Percentiles rank a stretch among this genome's conserved stretches.
Conservation (phyloP, 2,888 invertebrate species). For the Athalia cordata region DNA sequence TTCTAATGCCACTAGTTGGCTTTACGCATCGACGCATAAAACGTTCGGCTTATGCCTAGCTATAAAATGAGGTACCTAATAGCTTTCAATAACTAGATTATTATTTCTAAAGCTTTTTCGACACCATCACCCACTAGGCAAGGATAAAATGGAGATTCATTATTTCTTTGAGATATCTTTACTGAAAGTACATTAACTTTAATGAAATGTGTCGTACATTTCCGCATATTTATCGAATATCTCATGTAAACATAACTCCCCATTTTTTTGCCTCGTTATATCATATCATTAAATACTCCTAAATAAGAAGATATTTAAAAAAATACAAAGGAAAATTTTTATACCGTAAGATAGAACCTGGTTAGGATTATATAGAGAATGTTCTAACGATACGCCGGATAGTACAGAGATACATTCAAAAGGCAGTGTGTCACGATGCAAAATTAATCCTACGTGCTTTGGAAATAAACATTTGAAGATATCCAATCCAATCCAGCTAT, state of each 20-base stretch:
- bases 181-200: not conserved
- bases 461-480: not conserved
- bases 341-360: not conserved
- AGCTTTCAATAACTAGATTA: conserved; percentile 42
- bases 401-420: not conserved
- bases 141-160: conserved; percentile 43
- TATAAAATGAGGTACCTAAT: conserved; percentile 46
- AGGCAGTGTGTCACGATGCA: conserved; percentile 21
- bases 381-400: conserved; percentile 13
- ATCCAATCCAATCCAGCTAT: not conserved
- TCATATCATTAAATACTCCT: not conserved
- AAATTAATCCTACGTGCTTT: conserved; percentile 14
- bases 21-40: conserved; percentile 35
- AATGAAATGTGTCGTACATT: not conserved
- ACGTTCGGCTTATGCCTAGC: conserved; percentile 33
- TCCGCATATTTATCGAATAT: not conserved
- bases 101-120: conserved; percentile 47
- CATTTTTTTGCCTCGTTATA: conserved; percentile 34
- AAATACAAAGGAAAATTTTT: conserved; percentile 7
- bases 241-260: conserved; percentile 17
- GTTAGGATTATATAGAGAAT: conserved; percentile 2
- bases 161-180: conserved; percentile 10
- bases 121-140: conserved; percentile 56
- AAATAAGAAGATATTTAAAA: not conserved
- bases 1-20: too few relatives aligned